Base-by-base conservation (phyloP, 2,113 vertebrate genomes). In the Piaya cayana region DNA sequence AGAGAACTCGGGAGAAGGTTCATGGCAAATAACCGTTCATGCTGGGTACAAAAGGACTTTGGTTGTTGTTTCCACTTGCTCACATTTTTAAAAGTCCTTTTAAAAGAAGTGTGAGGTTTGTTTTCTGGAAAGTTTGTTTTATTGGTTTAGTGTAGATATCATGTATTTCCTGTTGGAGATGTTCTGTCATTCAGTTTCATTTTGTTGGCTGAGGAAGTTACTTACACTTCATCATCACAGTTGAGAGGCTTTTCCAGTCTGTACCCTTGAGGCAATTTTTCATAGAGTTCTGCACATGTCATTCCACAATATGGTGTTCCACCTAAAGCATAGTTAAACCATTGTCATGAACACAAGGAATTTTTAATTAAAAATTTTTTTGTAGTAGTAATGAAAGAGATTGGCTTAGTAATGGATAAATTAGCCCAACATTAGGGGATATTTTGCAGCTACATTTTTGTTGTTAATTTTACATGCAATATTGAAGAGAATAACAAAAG, bases 151-250 rank as follows among this genome's bases (percentile, higher is more conserved):
- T 75, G 17, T 50, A 63, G 60, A 85, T 7, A 26, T 63, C 0
- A 6, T 84, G 2, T 67, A n/a, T 79, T 77, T 81, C 22, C 30
- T 63, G 3, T 14, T 42, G 19, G 11, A 59, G 21, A 67, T 47
- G 8, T 26, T 82, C 7, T 37, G 15, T 50, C 68, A 8, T 0
- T 77, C 16, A 60, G 11, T 39, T 34, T 32, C 0, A 2, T 11
- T 65, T 63, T 36, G 12, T 86, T 56, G 56, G 8, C 56, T 56
- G 29, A 64, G n/a, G n/a, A n/a, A 56, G n/a, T 47, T 75, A 98
- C 98, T 98, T 98, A 99, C 98, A 99, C 98, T 93, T 99, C 98
- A 8, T 99, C 98, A 1, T 99, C 98, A 90, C 98, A 99, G 96
- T 99, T 99, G 27, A 99, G 98, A 19, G 98, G 98, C 76, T 99